These are phyloP conservation scores for Acanthurus tractus DNA, from an alignment of 2,797 vertebrate genomes.

Conservation along the genomic window DNA sequence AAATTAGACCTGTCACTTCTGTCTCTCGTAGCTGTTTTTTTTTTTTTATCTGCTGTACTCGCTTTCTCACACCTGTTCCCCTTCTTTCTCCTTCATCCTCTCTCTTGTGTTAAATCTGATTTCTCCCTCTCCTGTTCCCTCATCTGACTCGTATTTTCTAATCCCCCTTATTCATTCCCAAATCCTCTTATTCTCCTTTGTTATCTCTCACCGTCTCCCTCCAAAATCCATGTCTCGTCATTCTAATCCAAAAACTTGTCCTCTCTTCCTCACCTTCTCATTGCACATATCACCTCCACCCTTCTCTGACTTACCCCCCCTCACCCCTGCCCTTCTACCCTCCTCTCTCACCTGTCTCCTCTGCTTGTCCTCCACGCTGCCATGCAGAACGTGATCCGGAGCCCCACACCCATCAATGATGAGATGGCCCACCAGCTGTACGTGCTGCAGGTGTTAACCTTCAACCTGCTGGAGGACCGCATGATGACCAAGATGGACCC, in stretches of 20 bases:
- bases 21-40: slow-evolving; percentile 37
- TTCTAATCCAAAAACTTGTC: slow-evolving; percentile 21
- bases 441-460: slow-evolving; percentile 96
- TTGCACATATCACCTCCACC: slow-evolving; percentile 15
- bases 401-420: slow-evolving; percentile 92
- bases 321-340: not conserved
- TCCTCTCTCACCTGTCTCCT: not conserved
- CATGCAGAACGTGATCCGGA: slow-evolving; percentile 85
- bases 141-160: slow-evolving; percentile 36
- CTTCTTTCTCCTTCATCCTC: slow-evolving; percentile 37
- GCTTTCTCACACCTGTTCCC: slow-evolving; percentile 50
- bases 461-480: slow-evolving; percentile 96
- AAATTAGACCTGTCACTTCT: slow-evolving; percentile 47
- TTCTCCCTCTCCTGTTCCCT: slow-evolving; percentile 29
- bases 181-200: slow-evolving; percentile 55
- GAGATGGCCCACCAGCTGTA: slow-evolving; percentile 99
- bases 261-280: slow-evolving; percentile 18
- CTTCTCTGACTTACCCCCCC: not conserved
- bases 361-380: not conserved
- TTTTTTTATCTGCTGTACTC: slow-evolving; percentile 53
- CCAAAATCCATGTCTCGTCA: slow-evolving; percentile 43
- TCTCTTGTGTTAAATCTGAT: slow-evolving; percentile 32
- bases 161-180: slow-evolving; percentile 47
- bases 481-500: slow-evolving; percentile 99
- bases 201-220: slow-evolving; percentile 29